A percentile compares a stretch with the other conserved stretches of the same genome.
Conservation (phyloP, 2,113 vertebrate species). For the Zeus faber region DNA sequence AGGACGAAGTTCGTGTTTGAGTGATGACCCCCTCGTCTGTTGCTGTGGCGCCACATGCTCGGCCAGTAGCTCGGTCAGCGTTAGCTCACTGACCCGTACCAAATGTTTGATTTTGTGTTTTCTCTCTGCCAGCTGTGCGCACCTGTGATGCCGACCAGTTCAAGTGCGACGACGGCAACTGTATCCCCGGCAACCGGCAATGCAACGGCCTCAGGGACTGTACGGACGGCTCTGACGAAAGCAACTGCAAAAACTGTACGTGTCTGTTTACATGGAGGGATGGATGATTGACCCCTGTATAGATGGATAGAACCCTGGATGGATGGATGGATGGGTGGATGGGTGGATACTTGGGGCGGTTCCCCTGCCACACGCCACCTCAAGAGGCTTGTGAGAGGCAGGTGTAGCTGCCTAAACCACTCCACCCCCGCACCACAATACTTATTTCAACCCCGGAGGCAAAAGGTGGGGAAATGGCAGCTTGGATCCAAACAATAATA, state of each 20-base stretch:
- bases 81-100: not conserved
- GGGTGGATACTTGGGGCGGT: not conserved
- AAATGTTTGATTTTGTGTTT: slow-evolving; percentile 15
- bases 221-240: slow-evolving; percentile 88
- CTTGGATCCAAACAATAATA: no score
- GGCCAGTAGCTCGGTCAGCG: no score
- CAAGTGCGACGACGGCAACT: slow-evolving; percentile 90
- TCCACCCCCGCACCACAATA: not conserved
- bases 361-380: no score
- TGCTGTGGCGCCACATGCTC: no score
- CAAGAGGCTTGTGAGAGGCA: no score
- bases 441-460: no score
- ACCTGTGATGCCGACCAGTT: slow-evolving; percentile 92
- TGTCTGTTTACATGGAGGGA: not conserved
- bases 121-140: slow-evolving; percentile 82
- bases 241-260: slow-evolving; percentile 87
- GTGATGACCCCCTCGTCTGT: no score
- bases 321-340: no score
- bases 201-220: slow-evolving; percentile 92
- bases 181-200: slow-evolving; percentile 86
- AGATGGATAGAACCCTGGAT: no score
- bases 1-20: no score
- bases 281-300: no score
- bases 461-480: no score
- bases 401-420: not conserved